Base-by-base conservation (phyloP, 2,888 invertebrate genomes). In the Subacronicta megacephala region DNA sequence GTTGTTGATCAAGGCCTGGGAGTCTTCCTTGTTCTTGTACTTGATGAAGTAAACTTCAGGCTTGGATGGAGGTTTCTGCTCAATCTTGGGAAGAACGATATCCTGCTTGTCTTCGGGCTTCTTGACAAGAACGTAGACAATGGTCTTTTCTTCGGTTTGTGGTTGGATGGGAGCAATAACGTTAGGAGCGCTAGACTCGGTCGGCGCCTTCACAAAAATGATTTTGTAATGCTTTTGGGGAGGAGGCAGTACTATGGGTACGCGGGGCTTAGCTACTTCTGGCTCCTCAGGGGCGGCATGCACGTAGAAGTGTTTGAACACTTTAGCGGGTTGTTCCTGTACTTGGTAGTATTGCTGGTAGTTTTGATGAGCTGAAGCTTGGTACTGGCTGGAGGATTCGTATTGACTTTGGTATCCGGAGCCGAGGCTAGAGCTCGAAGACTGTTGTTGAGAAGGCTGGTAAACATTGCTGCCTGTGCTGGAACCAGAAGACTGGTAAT, bases 31-130 rank as follows among this genome's bases (percentile, higher is more conserved):
- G 60, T 96, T 95, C 90, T 96, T 96, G 93, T 97, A 97, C 72
- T 96, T 95, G 90, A 97, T 96, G 92, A 97, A 97, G 94, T 96
- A 97, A 23, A 97, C 97, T 87, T 97, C 97, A 10, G 97, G 97
- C 86, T 97, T 97, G 84, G 95, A 93, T 43, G 97, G 97, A 58
- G 96, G 95, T 26, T 96, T 96, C 49, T 96, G 96, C 29, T 95
- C 95, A 17, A 95, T 92, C 43, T 96, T 95, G 15, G 96, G 96
- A 55, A 96, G 90, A 43, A 92, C 94, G 77, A 97, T 94, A 77
- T 96, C 95, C 45, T 95, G 95, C 12, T 95, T 95, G 41, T 96
- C 96, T 76, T 97, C 96, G 20, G 96, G 96, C 84, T 96, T 96
- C 93, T 97, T 96, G 35, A 96, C 96, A 77, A 97, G 92, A 15